A percentile compares a stretch with the other conserved stretches of the same genome.
These are phyloP conservation scores for Penaeus indicus DNA, from an alignment of 1,140 invertebrate species.

Conservation along the genomic window DNA sequence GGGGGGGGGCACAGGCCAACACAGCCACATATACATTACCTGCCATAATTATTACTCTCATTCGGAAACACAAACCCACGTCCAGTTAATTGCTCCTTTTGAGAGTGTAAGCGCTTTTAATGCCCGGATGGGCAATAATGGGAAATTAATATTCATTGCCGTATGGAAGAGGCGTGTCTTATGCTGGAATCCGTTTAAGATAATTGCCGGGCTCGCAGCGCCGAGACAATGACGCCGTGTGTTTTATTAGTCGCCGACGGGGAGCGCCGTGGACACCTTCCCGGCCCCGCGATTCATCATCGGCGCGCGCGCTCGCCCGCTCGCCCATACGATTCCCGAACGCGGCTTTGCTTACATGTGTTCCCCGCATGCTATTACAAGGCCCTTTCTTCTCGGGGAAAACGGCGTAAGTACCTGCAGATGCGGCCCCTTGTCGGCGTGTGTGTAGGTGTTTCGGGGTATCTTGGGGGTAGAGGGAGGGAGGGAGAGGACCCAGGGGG, in stretches of 20 bases:
- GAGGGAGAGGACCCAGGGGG: too few species aligned
- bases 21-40: conserved; percentile 47
- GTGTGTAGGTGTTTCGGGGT: too few species aligned
- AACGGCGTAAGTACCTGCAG: too few species aligned
- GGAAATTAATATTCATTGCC: conserved; percentile 63
- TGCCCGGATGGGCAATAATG: conserved; percentile 57
- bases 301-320: too few species aligned
- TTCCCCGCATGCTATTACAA: too few species aligned
- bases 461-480: too few species aligned
- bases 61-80: conserved; percentile 49
- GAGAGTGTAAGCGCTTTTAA: conserved; percentile 59
- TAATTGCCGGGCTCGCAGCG: conserved; percentile 61
- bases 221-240: conserved; percentile 57
- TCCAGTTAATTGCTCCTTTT: conserved; percentile 59
- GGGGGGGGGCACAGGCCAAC: not conserved
- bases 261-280: too few species aligned
- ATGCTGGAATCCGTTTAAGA: conserved; percentile 61
- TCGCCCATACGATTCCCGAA: too few species aligned
- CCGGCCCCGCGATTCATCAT: too few species aligned
- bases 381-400: too few species aligned
- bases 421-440: too few species aligned
- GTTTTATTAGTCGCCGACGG: conserved; percentile 49
- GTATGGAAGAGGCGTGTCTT: conserved; percentile 62
- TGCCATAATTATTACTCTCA: conserved; percentile 52
- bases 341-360: too few species aligned